Evolutionary conservation across 53 echinoderm and acorn worm genomes (phyloP), one percentile per base, ranked within the genome.

Genomic region (Paracentrotus lividus): DNA sequence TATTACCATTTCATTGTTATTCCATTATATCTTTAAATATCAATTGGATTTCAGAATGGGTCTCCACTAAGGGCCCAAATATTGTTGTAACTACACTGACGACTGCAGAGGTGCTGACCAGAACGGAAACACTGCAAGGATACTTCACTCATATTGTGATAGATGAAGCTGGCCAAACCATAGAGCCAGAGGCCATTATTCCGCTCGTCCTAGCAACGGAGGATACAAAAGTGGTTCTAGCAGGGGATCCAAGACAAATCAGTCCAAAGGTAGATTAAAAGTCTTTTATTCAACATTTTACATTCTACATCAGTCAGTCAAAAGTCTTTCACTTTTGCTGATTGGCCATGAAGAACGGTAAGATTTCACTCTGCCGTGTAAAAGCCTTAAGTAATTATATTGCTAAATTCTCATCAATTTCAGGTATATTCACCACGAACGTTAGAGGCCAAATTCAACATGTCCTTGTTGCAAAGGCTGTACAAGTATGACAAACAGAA

Each of bases 91-190:
- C 95, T 3, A 97, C 98, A 40, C 88, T 98, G 81, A 92, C 88
- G 15, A 95, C 85, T 31, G 93, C 97, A 0, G 72, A 95, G 29
- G 21, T 55, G 40, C 95, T 98, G 40, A 72, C 91, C 16, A 69
- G 34, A 10, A 49, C 68, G 12, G 32, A 29, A 43, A 90, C 75
- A 27, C 92, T 95, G 21, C 93, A 64, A 42, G 98, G 98, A 21
- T 90, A 95, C 88, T 97, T 97, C 91, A 94, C 96, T 29, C 97
- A 97, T 65, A 95, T 97, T 43, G 60, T 97, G 65, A 94, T 97
- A 47, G 97, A 97, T 42, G 97, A 97, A 78, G 97, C 97, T 1
- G 95, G 95, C 0, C 96, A 97, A 29, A 94, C 93, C 24, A 40
- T 95, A 52, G 97, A 97, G 85, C 90, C 95, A 10, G 95, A 95